Base-by-base conservation (phyloP, 2,888 invertebrate genomes). In the Alviniconcha strummeri region DNA sequence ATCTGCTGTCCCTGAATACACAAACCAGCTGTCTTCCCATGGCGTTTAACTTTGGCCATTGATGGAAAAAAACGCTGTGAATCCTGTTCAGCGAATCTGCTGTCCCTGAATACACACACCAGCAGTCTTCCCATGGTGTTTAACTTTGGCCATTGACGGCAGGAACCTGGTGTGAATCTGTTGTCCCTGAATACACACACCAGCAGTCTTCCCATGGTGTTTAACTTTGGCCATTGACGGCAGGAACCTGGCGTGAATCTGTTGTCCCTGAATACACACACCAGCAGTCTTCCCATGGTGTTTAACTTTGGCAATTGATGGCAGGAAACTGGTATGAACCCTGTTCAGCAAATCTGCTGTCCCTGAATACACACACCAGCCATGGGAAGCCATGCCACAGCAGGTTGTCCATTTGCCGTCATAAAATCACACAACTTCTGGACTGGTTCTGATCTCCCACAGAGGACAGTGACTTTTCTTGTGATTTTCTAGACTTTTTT, bases 371-470 rank as follows among this genome's bases (percentile, higher is more conserved):
- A 17, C 6, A 13, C 13, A 17, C n/a, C 69, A 13, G n/a, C 13
- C 1, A 64, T 15, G 64, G 9, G 9, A 15, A 15, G 64, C 64
- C 15, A 15, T 64, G 15, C 9, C 64, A 64, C 9, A 15, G 11
- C 64, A 9, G 15, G 1, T 15, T 13, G n/a, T 57, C 9, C 56
- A 57, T n/a, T 17, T 7, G 60, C 60, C 55, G 13, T 86, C 84
- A 88, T 19, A 88, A 82, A 64, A 88, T 77, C 4, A 69, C 75
- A 84, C 88, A 88, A 77, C 87, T 87, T 80, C 81, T 83, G 17
- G 88, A 88, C 69, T 81, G 80, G 56, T 77, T 83, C n/a, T 86
- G 83, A 60, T 86, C 85, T 8, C n/a, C 11, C 54, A 57, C 64
- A 72, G 82, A 75, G 1, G 80, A 67, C 7, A 67, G 75, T 17